Conservation (phyloP, 92 coral and sea anemone genomes). For the Porites evermanni region DNA sequence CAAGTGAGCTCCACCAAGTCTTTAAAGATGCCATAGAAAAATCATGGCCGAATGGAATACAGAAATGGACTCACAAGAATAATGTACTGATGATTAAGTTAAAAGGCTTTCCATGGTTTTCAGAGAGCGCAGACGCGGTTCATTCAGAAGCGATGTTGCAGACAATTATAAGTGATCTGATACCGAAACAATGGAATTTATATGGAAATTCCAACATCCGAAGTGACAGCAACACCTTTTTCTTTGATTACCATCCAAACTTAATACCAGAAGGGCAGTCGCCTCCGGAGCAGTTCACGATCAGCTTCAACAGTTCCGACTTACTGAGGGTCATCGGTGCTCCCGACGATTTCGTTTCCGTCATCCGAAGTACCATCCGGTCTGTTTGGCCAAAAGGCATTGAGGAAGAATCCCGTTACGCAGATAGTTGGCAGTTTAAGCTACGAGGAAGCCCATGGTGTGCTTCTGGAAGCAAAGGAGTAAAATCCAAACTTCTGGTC, state of each 20-base stretch:
- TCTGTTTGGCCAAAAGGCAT: slow-evolving; percentile 52
- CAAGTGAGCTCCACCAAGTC: slow-evolving; percentile 39
- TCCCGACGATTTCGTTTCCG: slow-evolving; percentile 20
- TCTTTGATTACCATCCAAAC: slow-evolving; percentile 59
- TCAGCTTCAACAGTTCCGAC: slow-evolving; percentile 57
- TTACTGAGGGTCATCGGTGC: slow-evolving; percentile 58
- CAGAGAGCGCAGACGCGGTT: slow-evolving; percentile 4
- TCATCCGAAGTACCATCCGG: slow-evolving; percentile 24
- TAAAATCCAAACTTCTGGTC: slow-evolving; percentile 59
- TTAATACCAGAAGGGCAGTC: slow-evolving; percentile 1
- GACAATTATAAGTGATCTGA: slow-evolving; percentile 44
- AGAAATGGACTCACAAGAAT: slow-evolving; percentile 12
- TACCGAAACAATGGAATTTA: slow-evolving; percentile 46
- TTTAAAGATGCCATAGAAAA: slow-evolving; percentile 42
- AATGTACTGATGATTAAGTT: slow-evolving; percentile 48
- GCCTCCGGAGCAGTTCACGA: slow-evolving; percentile 21
- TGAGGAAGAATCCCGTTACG: slow-evolving; percentile 35
- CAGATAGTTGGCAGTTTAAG: slow-evolving; percentile 75
- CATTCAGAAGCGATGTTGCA: slow-evolving; percentile 49
- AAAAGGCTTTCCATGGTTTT: slow-evolving; percentile 57
- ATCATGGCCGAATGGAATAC: slow-evolving; percentile 63
- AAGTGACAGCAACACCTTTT: slow-evolving; percentile 48
- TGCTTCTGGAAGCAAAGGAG: slow-evolving; percentile 59
- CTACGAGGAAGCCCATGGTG: slow-evolving; percentile 76
- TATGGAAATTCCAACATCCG: slow-evolving; percentile 56